phyloP scores from a whole-genome alignment of 92 coral and sea anemone species.

The Umimayanthus chanpuru region DNA sequence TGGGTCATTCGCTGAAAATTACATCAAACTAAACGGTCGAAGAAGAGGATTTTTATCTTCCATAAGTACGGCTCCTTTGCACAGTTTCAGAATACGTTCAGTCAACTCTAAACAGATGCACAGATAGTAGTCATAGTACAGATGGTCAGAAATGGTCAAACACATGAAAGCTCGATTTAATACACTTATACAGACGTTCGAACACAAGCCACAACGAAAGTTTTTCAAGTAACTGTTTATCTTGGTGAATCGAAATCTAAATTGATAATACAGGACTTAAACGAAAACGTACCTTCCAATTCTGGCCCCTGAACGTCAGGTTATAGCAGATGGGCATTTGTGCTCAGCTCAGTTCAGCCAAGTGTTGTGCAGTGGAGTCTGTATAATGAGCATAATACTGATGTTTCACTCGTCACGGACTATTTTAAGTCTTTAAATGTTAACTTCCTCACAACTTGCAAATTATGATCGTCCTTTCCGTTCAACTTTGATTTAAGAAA shows the following conservation, averaged over 20 bases:
- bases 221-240: not conserved
- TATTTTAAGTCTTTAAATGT: not conserved
- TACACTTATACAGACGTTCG: not conserved
- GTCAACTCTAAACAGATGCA: not conserved
- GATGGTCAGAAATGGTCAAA: no score
- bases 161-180: not conserved
- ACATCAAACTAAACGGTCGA: not conserved
- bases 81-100: not conserved
- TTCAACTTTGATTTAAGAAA: not conserved
- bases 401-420: not conserved
- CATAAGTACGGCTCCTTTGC: not conserved
- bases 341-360: not conserved
- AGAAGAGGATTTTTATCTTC: not conserved
- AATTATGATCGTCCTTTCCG: not conserved
- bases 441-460: not conserved
- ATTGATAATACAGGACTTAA: not conserved
- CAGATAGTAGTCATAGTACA: no score
- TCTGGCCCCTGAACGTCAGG: not conserved
- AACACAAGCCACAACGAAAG: not conserved
- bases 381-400: not conserved
- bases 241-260: not conserved
- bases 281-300: not conserved
- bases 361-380: not conserved
- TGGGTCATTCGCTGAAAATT: not conserved
- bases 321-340: not conserved